Evolutionary conservation across 2,888 invertebrate species (phyloP).

Genomic region (Lithophane leautieri): DNA sequence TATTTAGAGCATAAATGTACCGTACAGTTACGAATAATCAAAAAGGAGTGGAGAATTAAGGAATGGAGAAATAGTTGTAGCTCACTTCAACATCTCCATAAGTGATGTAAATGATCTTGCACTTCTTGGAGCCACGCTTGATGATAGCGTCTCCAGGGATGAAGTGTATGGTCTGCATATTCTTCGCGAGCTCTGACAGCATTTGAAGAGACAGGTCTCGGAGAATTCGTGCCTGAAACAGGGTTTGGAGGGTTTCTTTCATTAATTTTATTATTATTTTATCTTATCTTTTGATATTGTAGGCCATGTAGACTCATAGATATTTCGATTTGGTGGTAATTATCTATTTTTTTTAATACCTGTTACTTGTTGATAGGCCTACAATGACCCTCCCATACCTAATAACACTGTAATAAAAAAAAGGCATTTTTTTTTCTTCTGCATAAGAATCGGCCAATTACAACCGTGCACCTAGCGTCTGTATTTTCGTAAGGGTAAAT

Average conservation of each 20-base stretch:
- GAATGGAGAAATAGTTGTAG: neutral
- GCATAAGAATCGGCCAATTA: no score
- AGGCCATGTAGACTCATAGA: no score
- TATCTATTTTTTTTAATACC: no score
- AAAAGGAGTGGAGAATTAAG: neutral
- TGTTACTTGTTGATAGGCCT: no score
- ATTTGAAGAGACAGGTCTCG: conserved; percentile 81
- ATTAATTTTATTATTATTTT: no score
- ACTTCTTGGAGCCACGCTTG: conserved; percentile 76
- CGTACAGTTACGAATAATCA: neutral
- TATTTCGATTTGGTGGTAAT: no score
- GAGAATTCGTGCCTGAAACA: conserved; percentile 77
- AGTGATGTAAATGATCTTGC: conserved; percentile 80
- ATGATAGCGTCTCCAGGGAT: conserved; percentile 85
- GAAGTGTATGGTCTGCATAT: conserved; percentile 81
- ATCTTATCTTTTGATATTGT: no score
- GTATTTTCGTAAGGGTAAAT: no score
- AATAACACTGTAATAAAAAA: no score
- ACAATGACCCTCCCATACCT: no score
- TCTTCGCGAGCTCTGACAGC: conserved; percentile 80
- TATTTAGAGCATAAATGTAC: neutral
- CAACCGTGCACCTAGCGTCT: no score
- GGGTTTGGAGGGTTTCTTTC: neutral
- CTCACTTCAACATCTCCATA: conserved; percentile 84
- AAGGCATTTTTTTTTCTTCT: no score